These are phyloP conservation scores for Tadarida brasiliensis DNA, from an alignment of 2,797 vertebrate genomes.

Conservation along the genomic window DNA sequence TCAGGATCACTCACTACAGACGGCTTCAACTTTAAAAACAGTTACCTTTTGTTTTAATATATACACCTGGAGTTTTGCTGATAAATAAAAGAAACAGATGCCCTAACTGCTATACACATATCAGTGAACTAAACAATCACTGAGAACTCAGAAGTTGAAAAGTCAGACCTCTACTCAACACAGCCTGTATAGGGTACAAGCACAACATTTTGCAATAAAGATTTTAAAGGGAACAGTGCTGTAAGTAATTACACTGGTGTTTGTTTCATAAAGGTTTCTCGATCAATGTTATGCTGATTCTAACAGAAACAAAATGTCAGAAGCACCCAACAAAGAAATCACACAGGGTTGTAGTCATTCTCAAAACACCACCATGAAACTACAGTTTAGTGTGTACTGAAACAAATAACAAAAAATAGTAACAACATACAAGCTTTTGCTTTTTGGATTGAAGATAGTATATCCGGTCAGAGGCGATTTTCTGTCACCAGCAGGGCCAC, in stretches of 20 bases:
- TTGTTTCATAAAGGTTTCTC: background rate
- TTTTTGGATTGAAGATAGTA: background rate
- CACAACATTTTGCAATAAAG: background rate
- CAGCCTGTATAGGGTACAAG: background rate
- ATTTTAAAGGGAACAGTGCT: slow-evolving; percentile 15
- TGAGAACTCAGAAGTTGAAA: background rate
- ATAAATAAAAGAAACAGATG: slow-evolving; percentile 42
- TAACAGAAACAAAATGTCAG: slow-evolving; percentile 29
- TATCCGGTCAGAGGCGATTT: background rate
- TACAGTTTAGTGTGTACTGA: background rate
- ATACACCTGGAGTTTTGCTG: slow-evolving; percentile 51
- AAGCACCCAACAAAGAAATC: background rate
- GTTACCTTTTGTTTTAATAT: slow-evolving; percentile 26
- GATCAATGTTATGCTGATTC: background rate
- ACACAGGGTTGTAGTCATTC: background rate
- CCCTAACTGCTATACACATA: background rate
- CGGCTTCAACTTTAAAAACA: slow-evolving; percentile 30
- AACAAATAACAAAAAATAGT: slow-evolving; percentile 14
- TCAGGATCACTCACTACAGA: slow-evolving; percentile 27
- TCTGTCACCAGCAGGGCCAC: background rate
- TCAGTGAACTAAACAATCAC: slow-evolving; percentile 47
- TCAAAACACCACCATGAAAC: background rate
- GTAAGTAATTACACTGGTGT: background rate
- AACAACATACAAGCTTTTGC: background rate
- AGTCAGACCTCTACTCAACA: background rate